Percentiles rank a stretch among this genome's conserved stretches.
These are phyloP conservation scores for Plemyria rubiginata DNA, from an alignment of 2,888 invertebrate species.

Conservation along the genomic window DNA sequence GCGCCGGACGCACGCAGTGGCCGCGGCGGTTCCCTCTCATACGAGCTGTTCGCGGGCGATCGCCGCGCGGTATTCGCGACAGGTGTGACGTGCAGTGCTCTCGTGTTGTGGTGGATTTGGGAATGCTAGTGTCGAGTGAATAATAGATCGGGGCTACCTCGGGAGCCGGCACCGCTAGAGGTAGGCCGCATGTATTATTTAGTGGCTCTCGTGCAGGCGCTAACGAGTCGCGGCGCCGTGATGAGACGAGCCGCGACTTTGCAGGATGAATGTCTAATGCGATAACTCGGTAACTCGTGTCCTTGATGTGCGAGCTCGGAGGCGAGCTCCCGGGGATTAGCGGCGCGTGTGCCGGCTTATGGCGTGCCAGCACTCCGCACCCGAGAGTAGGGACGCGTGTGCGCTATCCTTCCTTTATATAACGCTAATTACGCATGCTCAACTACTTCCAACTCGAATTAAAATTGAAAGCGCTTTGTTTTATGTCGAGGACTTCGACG, in stretches of 20 bases:
- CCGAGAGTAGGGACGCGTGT: slow-evolving; percentile 1
- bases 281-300: slow-evolving; percentile 34
- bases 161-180: slow-evolving; percentile 69
- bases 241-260: slow-evolving; percentile 33
- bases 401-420: slow-evolving; percentile 13
- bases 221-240: slow-evolving; percentile 27
- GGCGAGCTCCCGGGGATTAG: slow-evolving; percentile 19
- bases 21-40: slow-evolving; percentile 19
- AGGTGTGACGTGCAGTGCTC: slow-evolving; percentile 54
- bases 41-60: slow-evolving; percentile 22
- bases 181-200: slow-evolving; percentile 58
- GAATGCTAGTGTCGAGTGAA: slow-evolving; percentile 61
- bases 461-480: slow-evolving; percentile 8
- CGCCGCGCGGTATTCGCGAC: slow-evolving; percentile 34
- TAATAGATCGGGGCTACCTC: slow-evolving; percentile 60
- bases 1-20: too few species aligned
- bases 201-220: slow-evolving; percentile 37
- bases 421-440: slow-evolving; percentile 17
- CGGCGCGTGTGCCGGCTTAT: slow-evolving; percentile 17
- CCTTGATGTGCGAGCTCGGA: slow-evolving; percentile 28
- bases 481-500: neutral
- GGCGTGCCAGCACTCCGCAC: neutral
- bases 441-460: slow-evolving; percentile 25
- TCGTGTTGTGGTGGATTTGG: slow-evolving; percentile 52
- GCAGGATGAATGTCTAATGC: slow-evolving; percentile 49